phyloP scores from a whole-genome alignment of 2,113 vertebrate species.

The Otis tarda region DNA sequence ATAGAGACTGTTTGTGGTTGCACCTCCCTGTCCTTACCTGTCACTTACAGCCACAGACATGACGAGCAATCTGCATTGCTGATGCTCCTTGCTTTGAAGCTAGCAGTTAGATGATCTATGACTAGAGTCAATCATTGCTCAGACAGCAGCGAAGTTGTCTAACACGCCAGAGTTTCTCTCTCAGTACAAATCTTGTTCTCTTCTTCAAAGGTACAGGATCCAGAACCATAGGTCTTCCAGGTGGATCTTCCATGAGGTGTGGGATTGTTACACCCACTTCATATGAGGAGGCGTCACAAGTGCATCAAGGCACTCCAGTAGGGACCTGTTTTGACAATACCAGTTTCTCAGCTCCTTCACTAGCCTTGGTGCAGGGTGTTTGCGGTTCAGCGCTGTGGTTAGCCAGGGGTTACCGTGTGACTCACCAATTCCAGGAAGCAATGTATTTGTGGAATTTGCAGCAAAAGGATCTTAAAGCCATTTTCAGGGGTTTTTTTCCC shows the following conservation, averaged over 20 bases:
- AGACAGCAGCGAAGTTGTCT: neutral
- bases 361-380: neutral
- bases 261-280: neutral
- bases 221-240: neutral
- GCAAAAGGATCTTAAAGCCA: neutral
- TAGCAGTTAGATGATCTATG: slow-evolving; percentile 3
- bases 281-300: neutral
- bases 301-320: neutral
- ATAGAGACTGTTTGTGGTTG: neutral
- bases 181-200: neutral
- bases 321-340: neutral
- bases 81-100: neutral
- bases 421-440: neutral
- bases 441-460: neutral
- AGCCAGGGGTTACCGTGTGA: neutral
- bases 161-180: neutral
- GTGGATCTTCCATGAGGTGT: neutral
- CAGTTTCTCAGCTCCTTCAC: neutral
- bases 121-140: neutral
- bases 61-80: neutral
- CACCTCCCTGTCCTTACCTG: neutral
- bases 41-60: neutral
- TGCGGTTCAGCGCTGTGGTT: neutral
- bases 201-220: neutral
- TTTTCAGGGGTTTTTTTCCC: neutral